phyloP scores from a whole-genome alignment of 2,113 vertebrate genomes.

The Trogon melanurus region DNA sequence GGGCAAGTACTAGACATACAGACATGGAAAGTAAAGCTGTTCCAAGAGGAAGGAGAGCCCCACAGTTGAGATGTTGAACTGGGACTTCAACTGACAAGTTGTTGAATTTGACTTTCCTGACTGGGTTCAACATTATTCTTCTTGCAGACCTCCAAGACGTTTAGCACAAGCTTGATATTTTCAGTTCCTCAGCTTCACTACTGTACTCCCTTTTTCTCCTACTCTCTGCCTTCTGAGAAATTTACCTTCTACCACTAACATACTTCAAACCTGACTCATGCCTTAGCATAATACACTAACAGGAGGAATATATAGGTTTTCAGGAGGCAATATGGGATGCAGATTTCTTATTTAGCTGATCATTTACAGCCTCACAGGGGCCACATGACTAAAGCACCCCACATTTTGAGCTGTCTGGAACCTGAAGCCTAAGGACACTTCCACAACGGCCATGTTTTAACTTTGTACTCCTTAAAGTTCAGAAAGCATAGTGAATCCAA shows the following conservation, averaged over 20 bases:
- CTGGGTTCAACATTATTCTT: accelerated
- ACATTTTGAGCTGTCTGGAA: not conserved
- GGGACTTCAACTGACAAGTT: not conserved
- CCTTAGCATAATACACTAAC: accelerated
- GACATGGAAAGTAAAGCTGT: not conserved
- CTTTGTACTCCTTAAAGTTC: not conserved
- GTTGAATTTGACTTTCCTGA: not conserved
- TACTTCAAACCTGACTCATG: not conserved
- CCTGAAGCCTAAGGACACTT: not conserved
- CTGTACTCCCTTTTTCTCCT: not conserved
- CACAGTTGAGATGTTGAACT: not conserved
- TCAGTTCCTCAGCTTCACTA: not conserved
- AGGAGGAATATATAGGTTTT: not conserved
- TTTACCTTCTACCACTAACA: not conserved
- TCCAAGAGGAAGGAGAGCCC: not conserved
- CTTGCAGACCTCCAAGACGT: not conserved
- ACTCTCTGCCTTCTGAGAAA: not conserved
- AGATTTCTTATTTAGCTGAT: not conserved
- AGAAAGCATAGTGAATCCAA: not conserved
- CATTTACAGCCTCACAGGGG: not conserved
- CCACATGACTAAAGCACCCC: not conserved
- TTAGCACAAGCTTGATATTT: not conserved
- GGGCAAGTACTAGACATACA: not conserved
- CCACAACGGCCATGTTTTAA: not conserved
- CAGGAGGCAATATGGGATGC: not conserved